Percentiles rank a stretch among this genome's conserved stretches.
phyloP scores from a whole-genome alignment of 1,140 invertebrate species.

The Drosophila tani region DNA sequence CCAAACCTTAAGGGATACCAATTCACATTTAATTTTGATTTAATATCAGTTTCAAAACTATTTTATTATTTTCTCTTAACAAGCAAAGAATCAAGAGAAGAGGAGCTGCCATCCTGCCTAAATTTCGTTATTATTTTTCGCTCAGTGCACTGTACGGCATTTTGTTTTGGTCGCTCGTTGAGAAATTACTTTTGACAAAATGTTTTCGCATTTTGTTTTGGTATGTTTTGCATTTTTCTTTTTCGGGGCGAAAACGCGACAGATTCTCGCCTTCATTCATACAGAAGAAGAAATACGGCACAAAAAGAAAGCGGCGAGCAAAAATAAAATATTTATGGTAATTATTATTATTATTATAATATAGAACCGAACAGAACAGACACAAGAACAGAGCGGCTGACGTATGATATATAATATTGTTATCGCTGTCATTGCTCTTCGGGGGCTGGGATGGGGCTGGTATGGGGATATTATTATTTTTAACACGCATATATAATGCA shows the following conservation, averaged over 20 bases:
- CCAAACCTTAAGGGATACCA: no score
- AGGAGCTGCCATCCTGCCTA: no score
- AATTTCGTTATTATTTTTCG: no score
- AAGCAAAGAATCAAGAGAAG: no score
- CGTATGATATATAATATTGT: constrained; percentile 36
- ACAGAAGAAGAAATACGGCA: constrained; percentile 17
- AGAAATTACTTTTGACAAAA: constrained; percentile 66
- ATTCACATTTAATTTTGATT: no score
- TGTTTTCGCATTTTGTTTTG: constrained; percentile 70
- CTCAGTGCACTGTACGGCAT: constrained; percentile 5
- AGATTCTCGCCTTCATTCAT: constrained; percentile 67
- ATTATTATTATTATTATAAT: constrained; percentile 55
- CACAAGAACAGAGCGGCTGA: constrained; percentile 21
- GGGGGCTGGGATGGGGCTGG: constrained; percentile 8
- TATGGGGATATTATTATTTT: constrained; percentile 41
- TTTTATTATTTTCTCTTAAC: no score
- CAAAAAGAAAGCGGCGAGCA: constrained; percentile 11
- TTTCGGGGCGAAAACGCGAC: constrained; percentile 39
- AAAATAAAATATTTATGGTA: constrained; percentile 32
- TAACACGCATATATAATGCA: constrained; percentile 43
- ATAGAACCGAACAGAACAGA: constrained; percentile 5
- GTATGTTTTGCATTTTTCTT: constrained; percentile 50
- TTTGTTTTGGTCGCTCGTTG: constrained; percentile 57
- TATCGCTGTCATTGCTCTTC: constrained; percentile 39
- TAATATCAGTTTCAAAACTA: no score